These are phyloP conservation scores for Thaumetopoea pityocampa DNA, from an alignment of 1,140 invertebrate genomes.

Conservation along the genomic window DNA sequence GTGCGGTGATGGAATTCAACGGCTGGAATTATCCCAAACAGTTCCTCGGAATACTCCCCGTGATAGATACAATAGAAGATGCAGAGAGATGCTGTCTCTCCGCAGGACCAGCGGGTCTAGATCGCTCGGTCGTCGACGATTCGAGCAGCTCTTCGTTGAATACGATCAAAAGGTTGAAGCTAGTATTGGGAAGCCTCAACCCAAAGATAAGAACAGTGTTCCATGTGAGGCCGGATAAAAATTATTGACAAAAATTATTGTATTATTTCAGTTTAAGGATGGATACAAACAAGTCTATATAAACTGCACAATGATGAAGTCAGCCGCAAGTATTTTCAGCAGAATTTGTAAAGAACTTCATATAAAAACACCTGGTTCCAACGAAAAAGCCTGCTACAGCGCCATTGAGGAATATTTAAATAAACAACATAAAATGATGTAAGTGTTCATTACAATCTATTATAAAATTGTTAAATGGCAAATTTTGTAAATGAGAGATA, in stretches of 20 bases:
- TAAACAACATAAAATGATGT: constrained; percentile 81
- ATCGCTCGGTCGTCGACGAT: too few species aligned
- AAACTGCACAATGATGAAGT: constrained; percentile 89
- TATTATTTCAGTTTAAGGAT: constrained; percentile 69
- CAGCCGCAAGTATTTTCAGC: constrained; percentile 82
- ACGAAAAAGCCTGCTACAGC: constrained; percentile 78
- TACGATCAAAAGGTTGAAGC: too few species aligned
- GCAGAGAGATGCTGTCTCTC: too few species aligned
- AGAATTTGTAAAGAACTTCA: constrained; percentile 82
- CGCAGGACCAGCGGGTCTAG: too few species aligned
- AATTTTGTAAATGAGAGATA: too few species aligned
- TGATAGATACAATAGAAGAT: too few species aligned
- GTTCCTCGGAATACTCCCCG: too few species aligned
- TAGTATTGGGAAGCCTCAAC: too few species aligned
- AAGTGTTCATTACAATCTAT: constrained; percentile 46
- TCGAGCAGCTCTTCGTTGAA: too few species aligned
- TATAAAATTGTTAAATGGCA: background rate
- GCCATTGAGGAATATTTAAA: constrained; percentile 82
- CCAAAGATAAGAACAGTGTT: too few species aligned
- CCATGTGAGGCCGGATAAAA: background rate
- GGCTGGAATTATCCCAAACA: too few species aligned
- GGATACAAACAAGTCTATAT: constrained; percentile 84
- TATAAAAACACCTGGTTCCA: constrained; percentile 69
- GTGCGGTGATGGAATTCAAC: too few species aligned
- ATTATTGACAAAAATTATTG: background rate